Evolutionary conservation across 2,888 invertebrate genomes (phyloP).

Genomic region (Villa cingulata): DNA sequence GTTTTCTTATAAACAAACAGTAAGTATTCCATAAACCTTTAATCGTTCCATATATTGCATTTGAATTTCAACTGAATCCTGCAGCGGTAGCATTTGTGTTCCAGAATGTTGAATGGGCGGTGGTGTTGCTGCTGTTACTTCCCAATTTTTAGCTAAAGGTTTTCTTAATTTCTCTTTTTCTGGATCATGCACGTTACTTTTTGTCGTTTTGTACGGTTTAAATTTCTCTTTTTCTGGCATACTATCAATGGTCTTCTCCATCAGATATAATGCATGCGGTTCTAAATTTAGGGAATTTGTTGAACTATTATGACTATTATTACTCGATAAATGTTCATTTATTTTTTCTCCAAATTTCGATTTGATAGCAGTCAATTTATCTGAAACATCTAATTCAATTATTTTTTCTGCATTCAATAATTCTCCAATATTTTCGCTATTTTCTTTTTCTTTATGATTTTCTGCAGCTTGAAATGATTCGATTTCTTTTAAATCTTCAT

Average conservation of each 20-base stretch:
- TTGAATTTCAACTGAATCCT: slow-evolving; percentile 30
- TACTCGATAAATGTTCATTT: not conserved
- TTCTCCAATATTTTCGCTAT: not conserved
- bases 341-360: slow-evolving; percentile 8
- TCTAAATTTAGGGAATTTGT: slow-evolving; percentile 17
- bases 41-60: slow-evolving; percentile 24
- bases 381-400: slow-evolving; percentile 19
- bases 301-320: slow-evolving; percentile 1
- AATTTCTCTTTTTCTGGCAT: slow-evolving; percentile 23
- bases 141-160: slow-evolving; percentile 27
- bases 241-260: slow-evolving; percentile 19
- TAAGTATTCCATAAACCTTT: slow-evolving; percentile 20
- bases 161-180: slow-evolving; percentile 29
- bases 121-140: slow-evolving; percentile 33
- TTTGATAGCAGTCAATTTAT: slow-evolving; percentile 15
- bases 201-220: slow-evolving; percentile 30
- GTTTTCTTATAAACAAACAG: too few relatives aligned
- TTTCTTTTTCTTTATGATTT: not conserved
- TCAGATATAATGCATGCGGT: slow-evolving; percentile 28
- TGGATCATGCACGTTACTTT: slow-evolving; percentile 30
- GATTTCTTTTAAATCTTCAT: slow-evolving; percentile 29
- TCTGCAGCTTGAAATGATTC: slow-evolving; percentile 19
- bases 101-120: slow-evolving; percentile 27
- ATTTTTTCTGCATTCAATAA: slow-evolving; percentile 18
- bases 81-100: slow-evolving; percentile 24